Base-by-base conservation (phyloP, 2,888 invertebrate species). In the Tricholauxania praeusta region DNA sequence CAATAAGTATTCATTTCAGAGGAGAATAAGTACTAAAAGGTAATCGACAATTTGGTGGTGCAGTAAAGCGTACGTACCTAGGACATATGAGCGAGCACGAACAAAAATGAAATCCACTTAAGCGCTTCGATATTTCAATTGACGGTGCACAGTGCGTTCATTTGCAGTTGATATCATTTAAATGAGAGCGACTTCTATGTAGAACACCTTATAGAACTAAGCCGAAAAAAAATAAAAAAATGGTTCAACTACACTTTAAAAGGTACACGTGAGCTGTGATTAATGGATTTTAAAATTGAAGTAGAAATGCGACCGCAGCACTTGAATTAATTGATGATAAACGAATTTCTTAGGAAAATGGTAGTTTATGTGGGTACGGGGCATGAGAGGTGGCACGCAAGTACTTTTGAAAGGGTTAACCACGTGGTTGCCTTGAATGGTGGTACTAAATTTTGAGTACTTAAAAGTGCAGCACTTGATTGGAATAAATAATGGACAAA, bases 271-370 rank as follows among this genome's bases (percentile, higher is more conserved):
- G 32, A 53, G 47, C 55, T 51, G 67, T 57, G 67, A 67, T 67
- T 67, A 67, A 67, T 67, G 67, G 47, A 19, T 67, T 57, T 47
- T 22, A 15, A 48, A 64, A 52, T 67, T 47, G 14, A 55, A 67
- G 55, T 48, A 55, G 19, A 39, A 39, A 28, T 22, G 32, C 39
- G 39, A 10, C 67, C 19, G 52, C 67, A 12, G 17, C 55, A 55
- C 48, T 22, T 47, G 19, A 17, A 22, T 8, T 19, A 7, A 12
- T 57, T 15, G 55, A 12, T 22, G 19, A 19, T 28, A 57, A 57
- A 39, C 10, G 64, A 12, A 19, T 19, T 64, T 64, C 48, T 12
- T 51, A 7, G 49, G 47, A 17, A 39, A 17, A 39, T 10, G 3
- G 39, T 39, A 7, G 8, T 47, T 17, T 7, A 17, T 1, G 47